phyloP scores from a whole-genome alignment of 2,888 invertebrate species.

The Paralinhomoeus sp. region DNA sequence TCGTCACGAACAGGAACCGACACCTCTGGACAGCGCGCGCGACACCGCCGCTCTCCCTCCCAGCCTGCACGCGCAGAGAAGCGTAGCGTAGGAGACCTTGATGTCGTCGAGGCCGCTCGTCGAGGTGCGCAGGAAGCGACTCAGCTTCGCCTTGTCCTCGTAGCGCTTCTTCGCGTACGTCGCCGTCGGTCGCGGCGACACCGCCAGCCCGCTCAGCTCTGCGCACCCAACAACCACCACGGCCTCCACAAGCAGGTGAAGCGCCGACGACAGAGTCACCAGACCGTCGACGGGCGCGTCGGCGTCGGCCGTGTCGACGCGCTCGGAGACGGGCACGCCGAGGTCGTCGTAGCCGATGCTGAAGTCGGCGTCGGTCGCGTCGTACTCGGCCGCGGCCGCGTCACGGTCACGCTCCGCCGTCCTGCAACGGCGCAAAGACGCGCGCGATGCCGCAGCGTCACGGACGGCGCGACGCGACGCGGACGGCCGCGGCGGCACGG shows the following conservation, averaged over 20 bases:
- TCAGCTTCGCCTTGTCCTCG: background rate
- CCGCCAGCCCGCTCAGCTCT: too few relatives aligned
- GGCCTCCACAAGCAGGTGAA: too few relatives aligned
- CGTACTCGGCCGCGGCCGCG: background rate
- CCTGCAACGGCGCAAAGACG: too few relatives aligned
- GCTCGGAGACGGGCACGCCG: too few relatives aligned
- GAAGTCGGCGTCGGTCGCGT: background rate
- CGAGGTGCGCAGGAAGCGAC: background rate
- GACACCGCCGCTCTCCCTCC: too few relatives aligned
- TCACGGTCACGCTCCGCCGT: background rate
- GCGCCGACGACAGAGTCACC: too few relatives aligned
- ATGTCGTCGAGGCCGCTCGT: background rate
- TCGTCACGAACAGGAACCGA: conserved; percentile 1
- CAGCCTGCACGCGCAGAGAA: too few relatives aligned
- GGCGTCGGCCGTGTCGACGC: too few relatives aligned
- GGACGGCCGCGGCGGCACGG: too few relatives aligned
- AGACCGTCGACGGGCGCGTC: too few relatives aligned
- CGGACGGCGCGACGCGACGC: background rate
- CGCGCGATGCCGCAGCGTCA: background rate
- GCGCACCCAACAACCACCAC: too few relatives aligned
- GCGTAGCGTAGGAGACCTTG: background rate
- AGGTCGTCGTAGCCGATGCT: background rate
- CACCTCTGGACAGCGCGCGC: conserved; percentile 1
- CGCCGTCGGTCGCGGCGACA: too few relatives aligned
- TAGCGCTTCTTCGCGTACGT: background rate